Evolutionary conservation across 2,797 vertebrate species (phyloP), one percentile per base, ranked within the genome.

Genomic region (Leuciscus waleckii): DNA sequence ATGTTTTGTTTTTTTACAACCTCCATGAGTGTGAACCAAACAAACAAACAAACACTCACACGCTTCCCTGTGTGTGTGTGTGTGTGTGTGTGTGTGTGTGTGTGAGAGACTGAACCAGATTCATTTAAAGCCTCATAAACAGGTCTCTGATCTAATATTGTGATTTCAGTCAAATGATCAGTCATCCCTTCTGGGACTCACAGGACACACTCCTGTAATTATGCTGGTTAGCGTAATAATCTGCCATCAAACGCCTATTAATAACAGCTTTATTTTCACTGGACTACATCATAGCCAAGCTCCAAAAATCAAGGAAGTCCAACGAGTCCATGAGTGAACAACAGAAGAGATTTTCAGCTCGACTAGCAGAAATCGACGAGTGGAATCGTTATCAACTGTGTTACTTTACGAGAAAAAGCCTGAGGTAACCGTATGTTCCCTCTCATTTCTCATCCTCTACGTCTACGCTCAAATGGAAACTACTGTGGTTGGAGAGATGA

Each of bases 191-290:
- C 49, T 26, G 69, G 78, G 77, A 82, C 74, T 43, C 54, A 23
- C 71, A 76, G 82, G 80, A 84, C 77, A 69, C 81, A 87, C 78
- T 84, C 41, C 77, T 29, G 56, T 83, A 89, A 89, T 90, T 88
- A 87, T 26, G 21, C 65, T 67, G 68, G 77, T 81, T 82, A 86
- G 87, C 46, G 19, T 83, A 87, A 86, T 89, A 85, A 90, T 87
- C 54, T 49, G 51, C 80, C 81, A 89, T 89, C 87, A 85, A 90
- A 88, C 75, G 84, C 49, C 84, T 81, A 88, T 89, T 87, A 86
- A 87, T 87, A 81, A 74, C 69, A 11, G 23, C 67, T 61, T 83
- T 77, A 61, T 56, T 85, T 81, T 78, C 74, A 49, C 46, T 69
- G 69, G n/a, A 77, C 14, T n/a, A 13, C 5, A 7, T n/a, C 5